A percentile compares a stretch with the other conserved stretches of the same genome.
These are phyloP conservation scores for Paramuricea clavata DNA, from an alignment of 92 coral and sea anemone species.

Conservation along the genomic window DNA sequence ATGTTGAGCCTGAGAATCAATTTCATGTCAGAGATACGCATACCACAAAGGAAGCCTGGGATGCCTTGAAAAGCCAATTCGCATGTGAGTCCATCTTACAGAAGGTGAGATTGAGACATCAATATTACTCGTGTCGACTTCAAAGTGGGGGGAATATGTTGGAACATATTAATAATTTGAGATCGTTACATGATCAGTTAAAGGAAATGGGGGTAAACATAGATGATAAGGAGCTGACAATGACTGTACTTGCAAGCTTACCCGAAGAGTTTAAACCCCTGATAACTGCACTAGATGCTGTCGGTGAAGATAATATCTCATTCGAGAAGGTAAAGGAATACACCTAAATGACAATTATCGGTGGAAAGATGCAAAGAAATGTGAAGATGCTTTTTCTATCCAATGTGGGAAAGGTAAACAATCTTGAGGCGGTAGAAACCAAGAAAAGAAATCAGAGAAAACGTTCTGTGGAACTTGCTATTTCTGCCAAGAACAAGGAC, in stretches of 20 bases:
- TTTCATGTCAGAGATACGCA: background rate
- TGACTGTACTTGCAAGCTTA: background rate
- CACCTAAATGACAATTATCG: background rate
- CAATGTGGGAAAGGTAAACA: background rate
- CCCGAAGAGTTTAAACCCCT: background rate
- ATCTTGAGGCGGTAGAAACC: background rate
- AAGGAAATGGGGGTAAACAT: too few species aligned
- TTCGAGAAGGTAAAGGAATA: background rate
- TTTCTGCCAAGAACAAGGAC: background rate
- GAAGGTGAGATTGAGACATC: background rate
- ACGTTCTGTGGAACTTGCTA: background rate
- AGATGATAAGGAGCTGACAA: background rate
- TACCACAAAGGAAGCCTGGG: background rate
- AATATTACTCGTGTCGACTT: background rate
- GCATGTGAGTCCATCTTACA: too few species aligned
- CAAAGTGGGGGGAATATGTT: background rate
- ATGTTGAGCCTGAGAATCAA: background rate
- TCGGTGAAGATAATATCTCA: background rate
- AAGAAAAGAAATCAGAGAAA: background rate
- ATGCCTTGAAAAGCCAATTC: too few species aligned
- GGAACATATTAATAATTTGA: background rate
- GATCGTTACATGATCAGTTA: too few species aligned
- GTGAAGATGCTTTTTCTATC: conserved; percentile 5
- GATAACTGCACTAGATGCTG: background rate
- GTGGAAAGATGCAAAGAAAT: background rate